Base-by-base conservation (phyloP, 23 tunicate genomes). In the Oikopleura vanhoeffeni region DNA sequence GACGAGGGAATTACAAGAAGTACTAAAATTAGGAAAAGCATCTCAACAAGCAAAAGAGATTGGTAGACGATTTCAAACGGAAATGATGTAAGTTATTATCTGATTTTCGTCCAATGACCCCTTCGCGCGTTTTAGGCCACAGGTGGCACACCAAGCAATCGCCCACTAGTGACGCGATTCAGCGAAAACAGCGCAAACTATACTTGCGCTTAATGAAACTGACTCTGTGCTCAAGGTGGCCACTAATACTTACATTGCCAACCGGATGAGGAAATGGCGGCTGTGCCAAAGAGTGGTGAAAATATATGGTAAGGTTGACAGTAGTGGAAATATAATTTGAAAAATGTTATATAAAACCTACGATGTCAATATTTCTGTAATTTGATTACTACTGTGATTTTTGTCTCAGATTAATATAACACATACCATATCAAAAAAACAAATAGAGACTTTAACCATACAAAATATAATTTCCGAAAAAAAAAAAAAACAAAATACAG, bases 141-240 rank as follows among this genome's bases (percentile, higher is more conserved):
- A 18, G 79, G 79, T 71, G 64, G 64, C 64, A 34, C 79, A 18
- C 33, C 79, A 30, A 13, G 64, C 24, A 24, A 24, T 24, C 64
- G 79, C 79, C 79, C 27, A 32, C 79, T 24, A 71, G 32, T 71
- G 79, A 28, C 35, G 79, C 79, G 3, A 71, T 71, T 30, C 79
- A 71, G 91, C 89, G 89, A 39, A 91, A 95, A n/a, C n/a, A 79
- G 96, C 99, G 1, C 87, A 91, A 64, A 89, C 87, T 82, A 88
- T 95, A 0, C 91, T 91, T 89, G 92, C 92, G 1, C 86, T 95
- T 39, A 87, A 95, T 64, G 88, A 95, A 41, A 95, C 91, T 1
- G 96, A 95, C 84, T 91, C 96, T 0, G 96, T 96, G 41, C 83
- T 95, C 1, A 91, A 91, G 83, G 99, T 96, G 40, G 99, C 96